A percentile compares a stretch with the other conserved stretches of the same genome.
These are phyloP conservation scores for Hycleus cichorii DNA, from an alignment of 1,140 invertebrate genomes.

Conservation along the genomic window DNA sequence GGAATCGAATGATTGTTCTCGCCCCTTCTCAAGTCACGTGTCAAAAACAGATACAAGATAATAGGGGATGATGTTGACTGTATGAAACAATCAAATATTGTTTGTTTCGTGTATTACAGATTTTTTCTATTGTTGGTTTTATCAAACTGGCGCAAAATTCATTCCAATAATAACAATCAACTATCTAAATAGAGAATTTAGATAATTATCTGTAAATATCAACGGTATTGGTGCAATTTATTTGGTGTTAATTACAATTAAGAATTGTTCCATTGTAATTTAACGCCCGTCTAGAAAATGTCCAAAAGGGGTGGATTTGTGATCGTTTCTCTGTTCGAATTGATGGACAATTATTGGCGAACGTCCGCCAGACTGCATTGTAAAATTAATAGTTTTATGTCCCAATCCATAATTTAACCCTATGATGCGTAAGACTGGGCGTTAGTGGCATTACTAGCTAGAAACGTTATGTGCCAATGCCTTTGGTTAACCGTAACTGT, in stretches of 20 bases:
- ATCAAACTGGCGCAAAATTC: too few relatives aligned
- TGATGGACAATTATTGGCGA: too few relatives aligned
- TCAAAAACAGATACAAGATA: constrained; percentile 25
- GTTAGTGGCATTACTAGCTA: not conserved
- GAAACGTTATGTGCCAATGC: not conserved
- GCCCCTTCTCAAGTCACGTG: constrained; percentile 20
- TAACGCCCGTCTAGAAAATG: too few relatives aligned
- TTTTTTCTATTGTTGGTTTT: constrained; percentile 12
- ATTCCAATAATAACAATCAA: too few relatives aligned
- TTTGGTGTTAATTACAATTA: too few relatives aligned
- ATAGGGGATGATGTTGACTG: constrained; percentile 17
- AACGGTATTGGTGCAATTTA: too few relatives aligned
- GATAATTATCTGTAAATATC: too few relatives aligned
- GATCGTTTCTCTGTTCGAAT: too few relatives aligned
- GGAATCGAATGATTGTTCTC: constrained; percentile 23
- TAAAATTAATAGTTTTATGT: not conserved
- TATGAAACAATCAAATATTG: constrained; percentile 19
- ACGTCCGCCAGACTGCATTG: not conserved
- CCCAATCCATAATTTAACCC: not conserved
- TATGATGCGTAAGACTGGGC: constrained; percentile 4
- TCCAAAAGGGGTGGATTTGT: too few relatives aligned
- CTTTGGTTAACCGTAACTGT: constrained; percentile 19
- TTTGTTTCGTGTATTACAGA: constrained; percentile 29
- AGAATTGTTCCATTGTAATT: too few relatives aligned
- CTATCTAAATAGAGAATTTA: too few relatives aligned